These are phyloP conservation scores for Altica lythri DNA, from an alignment of 2,888 invertebrate genomes.

Conservation along the genomic window DNA sequence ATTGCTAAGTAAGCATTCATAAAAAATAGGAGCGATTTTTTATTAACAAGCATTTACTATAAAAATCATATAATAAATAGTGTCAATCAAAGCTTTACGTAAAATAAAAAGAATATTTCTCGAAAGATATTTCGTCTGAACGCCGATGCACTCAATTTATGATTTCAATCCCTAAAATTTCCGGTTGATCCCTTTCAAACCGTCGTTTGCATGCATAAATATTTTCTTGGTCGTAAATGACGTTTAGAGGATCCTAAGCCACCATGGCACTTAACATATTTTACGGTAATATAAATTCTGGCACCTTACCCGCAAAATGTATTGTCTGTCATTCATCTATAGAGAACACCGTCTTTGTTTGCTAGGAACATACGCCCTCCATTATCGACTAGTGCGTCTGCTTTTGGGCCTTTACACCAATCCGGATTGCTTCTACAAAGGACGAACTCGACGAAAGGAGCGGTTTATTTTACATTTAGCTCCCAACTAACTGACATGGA, in stretches of 20 bases:
- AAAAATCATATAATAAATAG: too few relatives aligned
- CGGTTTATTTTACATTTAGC: too few relatives aligned
- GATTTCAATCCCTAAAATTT: too few relatives aligned
- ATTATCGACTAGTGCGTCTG: constrained; percentile 3
- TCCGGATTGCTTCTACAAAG: neutral
- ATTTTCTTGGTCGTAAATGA: neutral
- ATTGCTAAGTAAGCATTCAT: too few relatives aligned
- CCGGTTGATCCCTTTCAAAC: neutral
- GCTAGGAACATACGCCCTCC: neutral
- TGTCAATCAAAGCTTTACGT: too few relatives aligned
- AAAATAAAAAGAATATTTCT: too few relatives aligned
- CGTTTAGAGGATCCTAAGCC: neutral
- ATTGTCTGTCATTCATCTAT: constrained; percentile 8
- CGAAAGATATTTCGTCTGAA: too few relatives aligned
- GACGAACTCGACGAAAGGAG: neutral
- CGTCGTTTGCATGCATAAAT: neutral
- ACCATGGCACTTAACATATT: neutral
- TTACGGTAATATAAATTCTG: constrained; percentile 1
- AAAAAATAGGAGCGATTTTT: too few relatives aligned
- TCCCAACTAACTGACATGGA: too few relatives aligned
- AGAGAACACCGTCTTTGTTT: neutral
- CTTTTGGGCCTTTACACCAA: constrained; percentile 1
- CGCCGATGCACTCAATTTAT: too few relatives aligned
- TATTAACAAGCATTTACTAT: too few relatives aligned
- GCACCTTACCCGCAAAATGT: neutral